These are phyloP conservation scores for Anthrax anthrax DNA, from an alignment of 2,888 invertebrate species.

Conservation along the genomic window DNA sequence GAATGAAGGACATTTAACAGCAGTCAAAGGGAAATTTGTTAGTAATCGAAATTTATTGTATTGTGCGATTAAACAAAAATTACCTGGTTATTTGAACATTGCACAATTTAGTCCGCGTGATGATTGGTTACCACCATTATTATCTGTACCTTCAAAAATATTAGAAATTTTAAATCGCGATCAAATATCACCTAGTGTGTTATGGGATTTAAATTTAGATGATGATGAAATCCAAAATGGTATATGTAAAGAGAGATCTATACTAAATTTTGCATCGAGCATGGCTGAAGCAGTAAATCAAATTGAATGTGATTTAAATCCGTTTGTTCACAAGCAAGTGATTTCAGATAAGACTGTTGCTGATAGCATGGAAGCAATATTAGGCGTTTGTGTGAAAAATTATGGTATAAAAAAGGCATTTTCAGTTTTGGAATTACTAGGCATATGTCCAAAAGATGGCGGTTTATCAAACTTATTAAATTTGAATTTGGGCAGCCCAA, in stretches of 20 bases:
- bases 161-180: constrained; percentile 14
- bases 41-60: constrained; percentile 77
- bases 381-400: constrained; percentile 54
- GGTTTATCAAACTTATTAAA: constrained; percentile 24
- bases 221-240: constrained; percentile 31
- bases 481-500: constrained; percentile 20
- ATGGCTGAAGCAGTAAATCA: constrained; percentile 13
- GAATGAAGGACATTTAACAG: constrained; percentile 61
- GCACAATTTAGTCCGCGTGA: constrained; percentile 48
- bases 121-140: constrained; percentile 74
- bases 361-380: constrained; percentile 67
- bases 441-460: constrained; percentile 40
- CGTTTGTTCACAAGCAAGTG: constrained; percentile 35
- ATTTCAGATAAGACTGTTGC: constrained; percentile 53
- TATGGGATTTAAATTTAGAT: constrained; percentile 37
- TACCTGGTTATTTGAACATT: constrained; percentile 37
- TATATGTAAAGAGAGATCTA: constrained; percentile 19
- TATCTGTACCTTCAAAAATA: constrained; percentile 42
- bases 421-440: constrained; percentile 48
- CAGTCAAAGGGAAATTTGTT: constrained; percentile 48
- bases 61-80: constrained; percentile 37
- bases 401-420: constrained; percentile 36
- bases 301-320: constrained; percentile 21
- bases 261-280: constrained; percentile 17
- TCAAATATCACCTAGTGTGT: constrained; percentile 33